Conservation (phyloP, 2,797 vertebrate genomes). For the Rhinophrynus dorsalis region DNA sequence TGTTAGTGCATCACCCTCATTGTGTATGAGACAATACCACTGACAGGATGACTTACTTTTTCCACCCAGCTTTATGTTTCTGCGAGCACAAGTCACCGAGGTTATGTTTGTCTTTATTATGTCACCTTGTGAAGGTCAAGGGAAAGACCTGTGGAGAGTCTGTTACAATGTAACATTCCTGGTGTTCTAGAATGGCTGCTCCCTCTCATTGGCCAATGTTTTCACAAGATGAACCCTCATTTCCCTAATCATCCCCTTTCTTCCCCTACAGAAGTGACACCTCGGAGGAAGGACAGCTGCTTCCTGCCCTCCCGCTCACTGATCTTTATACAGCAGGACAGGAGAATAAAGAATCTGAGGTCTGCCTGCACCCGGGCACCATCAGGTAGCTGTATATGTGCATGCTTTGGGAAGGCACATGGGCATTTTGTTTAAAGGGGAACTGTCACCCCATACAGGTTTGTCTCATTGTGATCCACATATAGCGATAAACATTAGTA, state of each 20-base stretch:
- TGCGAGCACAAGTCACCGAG: background rate
- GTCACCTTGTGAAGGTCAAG: background rate
- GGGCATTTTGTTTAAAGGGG: background rate
- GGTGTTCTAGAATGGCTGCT: background rate
- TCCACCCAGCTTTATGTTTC: background rate
- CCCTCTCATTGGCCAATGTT: background rate
- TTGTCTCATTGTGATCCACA: too few species aligned
- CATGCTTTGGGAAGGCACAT: constrained; percentile 5
- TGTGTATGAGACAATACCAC: too few species aligned
- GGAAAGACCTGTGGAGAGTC: background rate
- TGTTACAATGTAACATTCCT: background rate
- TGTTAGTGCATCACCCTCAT: too few species aligned
- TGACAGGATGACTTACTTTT: background rate
- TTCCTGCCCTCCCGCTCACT: constrained; percentile 35
- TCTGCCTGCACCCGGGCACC: constrained; percentile 34
- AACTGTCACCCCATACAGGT: too few species aligned
- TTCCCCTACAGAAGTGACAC: constrained; percentile 12
- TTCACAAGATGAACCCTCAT: background rate
- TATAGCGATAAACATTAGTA: too few species aligned
- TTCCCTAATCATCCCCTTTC: constrained; percentile 3
- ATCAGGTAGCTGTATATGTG: constrained; percentile 41
- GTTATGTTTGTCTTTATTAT: background rate
- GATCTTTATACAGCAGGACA: constrained; percentile 40
- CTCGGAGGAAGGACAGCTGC: constrained; percentile 42
- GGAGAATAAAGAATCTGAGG: constrained; percentile 41